Evolutionary conservation across 2,888 invertebrate genomes (phyloP), one percentile per base, ranked within the genome.

Genomic region (Lepeophtheirus nordmannii): DNA sequence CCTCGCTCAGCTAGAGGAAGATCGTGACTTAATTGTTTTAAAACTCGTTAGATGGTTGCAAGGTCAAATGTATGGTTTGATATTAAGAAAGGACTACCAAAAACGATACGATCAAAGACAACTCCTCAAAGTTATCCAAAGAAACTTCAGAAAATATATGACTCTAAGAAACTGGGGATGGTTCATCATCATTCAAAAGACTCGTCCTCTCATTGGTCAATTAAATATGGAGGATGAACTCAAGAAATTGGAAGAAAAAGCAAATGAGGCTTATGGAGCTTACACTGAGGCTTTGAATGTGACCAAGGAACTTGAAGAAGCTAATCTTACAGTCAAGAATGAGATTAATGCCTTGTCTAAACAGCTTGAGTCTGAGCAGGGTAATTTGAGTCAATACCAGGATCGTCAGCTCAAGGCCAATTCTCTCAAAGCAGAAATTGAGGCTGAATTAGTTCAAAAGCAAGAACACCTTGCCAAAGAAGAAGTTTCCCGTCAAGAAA

Each of bases 111-210:
- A 65, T 39, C 57, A 57, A 58, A 58, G 39, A 37, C 58, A 65
- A 22, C 57, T 65, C 74, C 84, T 97, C 78, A 89, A 91, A 82
- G 88, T 99, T 76, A 92, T 97, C 78, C 98, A 99, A 82, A 87
- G 97, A 79, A 98, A 98, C 83, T 86, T 98, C 83, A 89, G 97
- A 81, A 92, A 92, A 79, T 99, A 97, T 86, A 84, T 97, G 82
- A 86, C 91, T 78, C 85, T 98, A 77, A 90, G 96, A 79, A 97
- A 92, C 80, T 98, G 98, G 98, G 88, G 91, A 76, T 98, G 98
- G 98, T 99, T 67, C 64, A 61, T 58, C 60, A 46, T 67, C 12
- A 73, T 67, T 65, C 68, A 68, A 73, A 68, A 67, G 46, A 60
- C 67, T n/a, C 67, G 63, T 65, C 63, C 63, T 40, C 66, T 68